Evolutionary conservation across 64 coral and sea anemone species (phyloP).

Genomic region (Orbicella faveolata): DNA sequence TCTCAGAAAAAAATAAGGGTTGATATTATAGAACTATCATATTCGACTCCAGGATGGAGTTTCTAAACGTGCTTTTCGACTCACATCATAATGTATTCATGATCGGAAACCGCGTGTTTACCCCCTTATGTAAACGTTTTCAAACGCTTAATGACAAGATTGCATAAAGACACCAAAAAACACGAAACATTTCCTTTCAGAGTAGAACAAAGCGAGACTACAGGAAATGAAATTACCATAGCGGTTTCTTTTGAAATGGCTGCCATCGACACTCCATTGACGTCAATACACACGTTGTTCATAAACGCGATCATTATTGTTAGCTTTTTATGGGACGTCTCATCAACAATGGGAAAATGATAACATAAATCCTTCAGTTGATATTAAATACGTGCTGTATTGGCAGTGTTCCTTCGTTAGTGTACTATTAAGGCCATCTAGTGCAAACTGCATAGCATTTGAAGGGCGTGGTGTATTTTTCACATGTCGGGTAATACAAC

Average conservation of each 20-base stretch:
- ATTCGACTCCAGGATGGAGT: background rate
- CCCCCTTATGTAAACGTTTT: background rate
- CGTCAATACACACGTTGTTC: background rate
- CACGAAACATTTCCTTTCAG: conserved; percentile 9
- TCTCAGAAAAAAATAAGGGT: no score
- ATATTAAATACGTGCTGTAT: background rate
- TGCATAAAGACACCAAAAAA: background rate
- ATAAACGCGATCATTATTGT: background rate
- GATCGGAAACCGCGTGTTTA: background rate
- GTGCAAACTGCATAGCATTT: no score
- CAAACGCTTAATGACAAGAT: background rate
- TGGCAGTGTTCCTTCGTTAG: background rate
- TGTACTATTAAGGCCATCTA: background rate
- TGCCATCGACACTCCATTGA: background rate
- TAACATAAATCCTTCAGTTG: background rate
- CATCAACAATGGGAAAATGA: conserved; percentile 6
- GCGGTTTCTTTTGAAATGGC: conserved; percentile 18
- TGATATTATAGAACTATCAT: no score
- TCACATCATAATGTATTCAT: background rate
- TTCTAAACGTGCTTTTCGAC: background rate
- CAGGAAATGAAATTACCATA: conserved; percentile 33
- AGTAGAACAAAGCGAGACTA: background rate
- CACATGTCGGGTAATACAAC: no score
- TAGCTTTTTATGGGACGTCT: background rate
- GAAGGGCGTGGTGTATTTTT: no score